These are phyloP conservation scores for Lasius platythorax DNA, from an alignment of 2,888 invertebrate species.

Conservation along the genomic window DNA sequence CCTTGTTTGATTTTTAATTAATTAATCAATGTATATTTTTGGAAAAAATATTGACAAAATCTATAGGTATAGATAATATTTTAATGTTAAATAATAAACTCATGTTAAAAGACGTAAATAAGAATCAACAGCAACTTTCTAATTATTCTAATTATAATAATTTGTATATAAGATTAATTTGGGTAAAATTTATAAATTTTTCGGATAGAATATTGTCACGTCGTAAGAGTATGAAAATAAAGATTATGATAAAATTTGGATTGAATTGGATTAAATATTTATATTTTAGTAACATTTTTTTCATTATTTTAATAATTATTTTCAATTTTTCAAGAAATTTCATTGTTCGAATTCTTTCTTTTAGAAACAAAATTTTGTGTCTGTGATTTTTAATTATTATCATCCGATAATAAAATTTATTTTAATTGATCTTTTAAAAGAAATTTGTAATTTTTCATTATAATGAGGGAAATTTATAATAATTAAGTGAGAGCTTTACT, in stretches of 20 bases:
- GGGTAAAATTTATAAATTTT: background rate
- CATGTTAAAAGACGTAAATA: background rate
- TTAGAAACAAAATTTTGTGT: background rate
- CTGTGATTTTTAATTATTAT: background rate
- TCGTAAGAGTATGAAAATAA: background rate
- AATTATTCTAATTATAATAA: background rate
- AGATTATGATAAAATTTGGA: background rate
- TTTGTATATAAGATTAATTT: background rate
- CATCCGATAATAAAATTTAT: background rate
- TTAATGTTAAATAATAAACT: background rate
- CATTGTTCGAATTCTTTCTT: background rate
- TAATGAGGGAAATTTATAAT: background rate
- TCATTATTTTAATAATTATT: background rate
- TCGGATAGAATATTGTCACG: background rate
- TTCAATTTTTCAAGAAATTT: background rate
- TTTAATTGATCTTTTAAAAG: background rate
- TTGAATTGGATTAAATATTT: background rate
- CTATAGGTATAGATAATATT: background rate
- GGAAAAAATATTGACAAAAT: background rate
- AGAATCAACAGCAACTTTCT: background rate
- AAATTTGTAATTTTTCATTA: background rate
- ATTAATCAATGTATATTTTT: background rate
- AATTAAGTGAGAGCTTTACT: background rate
- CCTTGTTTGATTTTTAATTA: constrained; percentile 17
- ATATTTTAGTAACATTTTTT: too few relatives aligned